These are phyloP conservation scores for Dufourea novaeangliae DNA, from an alignment of 1,140 invertebrate genomes.

Conservation along the genomic window DNA sequence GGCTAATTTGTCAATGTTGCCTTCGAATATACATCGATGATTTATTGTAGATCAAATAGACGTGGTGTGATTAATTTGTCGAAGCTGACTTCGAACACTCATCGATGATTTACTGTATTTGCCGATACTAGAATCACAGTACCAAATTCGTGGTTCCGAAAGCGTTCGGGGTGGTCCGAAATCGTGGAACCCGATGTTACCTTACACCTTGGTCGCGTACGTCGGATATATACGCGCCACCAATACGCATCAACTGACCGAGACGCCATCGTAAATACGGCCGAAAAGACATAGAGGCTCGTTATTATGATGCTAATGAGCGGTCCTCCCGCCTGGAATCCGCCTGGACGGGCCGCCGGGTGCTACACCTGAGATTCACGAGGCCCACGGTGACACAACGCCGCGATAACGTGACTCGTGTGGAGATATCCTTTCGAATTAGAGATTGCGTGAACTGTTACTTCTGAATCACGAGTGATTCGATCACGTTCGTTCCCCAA, in stretches of 20 bases:
- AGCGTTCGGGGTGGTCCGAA: constrained; percentile 60
- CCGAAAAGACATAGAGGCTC: constrained; percentile 72
- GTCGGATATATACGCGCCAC: constrained; percentile 72
- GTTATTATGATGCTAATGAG: constrained; percentile 79
- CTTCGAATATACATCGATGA: too few relatives aligned
- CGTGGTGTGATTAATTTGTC: too few relatives aligned
- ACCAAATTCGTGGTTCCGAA: constrained; percentile 29
- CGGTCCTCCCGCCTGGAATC: constrained; percentile 42
- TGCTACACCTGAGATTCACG: constrained; percentile 35
- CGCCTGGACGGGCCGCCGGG: constrained; percentile 1
- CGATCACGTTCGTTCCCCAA: too few relatives aligned
- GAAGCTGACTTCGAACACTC: too few relatives aligned
- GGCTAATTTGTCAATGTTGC: too few relatives aligned
- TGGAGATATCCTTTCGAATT: too few relatives aligned
- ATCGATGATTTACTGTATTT: too few relatives aligned
- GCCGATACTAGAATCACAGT: constrained; percentile 28
- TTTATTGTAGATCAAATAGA: too few relatives aligned
- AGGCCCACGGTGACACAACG: constrained; percentile 17
- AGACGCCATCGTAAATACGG: constrained; percentile 74
- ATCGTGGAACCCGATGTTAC: constrained; percentile 68
- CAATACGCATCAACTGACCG: constrained; percentile 75
- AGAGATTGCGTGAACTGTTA: too few relatives aligned
- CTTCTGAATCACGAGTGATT: too few relatives aligned
- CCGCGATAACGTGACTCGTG: constrained; percentile 25
- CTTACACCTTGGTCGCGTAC: constrained; percentile 68